Conservation (phyloP, 2,888 invertebrate genomes). For the Apodemia zela region DNA sequence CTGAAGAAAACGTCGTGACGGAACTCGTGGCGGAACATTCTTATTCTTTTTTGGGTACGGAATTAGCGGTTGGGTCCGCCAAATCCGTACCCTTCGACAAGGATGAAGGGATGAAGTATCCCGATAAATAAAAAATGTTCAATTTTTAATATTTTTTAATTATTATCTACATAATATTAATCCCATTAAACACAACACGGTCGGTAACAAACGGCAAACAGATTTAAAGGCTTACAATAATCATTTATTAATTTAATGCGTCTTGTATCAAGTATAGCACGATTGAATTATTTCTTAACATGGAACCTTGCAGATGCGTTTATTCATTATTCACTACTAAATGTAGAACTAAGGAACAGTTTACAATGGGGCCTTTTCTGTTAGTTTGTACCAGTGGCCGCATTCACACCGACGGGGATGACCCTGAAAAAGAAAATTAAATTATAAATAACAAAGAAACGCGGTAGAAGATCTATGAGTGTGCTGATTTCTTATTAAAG, state of each 20-base stretch:
- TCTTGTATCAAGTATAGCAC: conserved; percentile 39
- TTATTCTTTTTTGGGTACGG: too few species aligned
- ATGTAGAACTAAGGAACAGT: conserved; percentile 54
- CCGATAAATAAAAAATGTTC: conserved; percentile 23
- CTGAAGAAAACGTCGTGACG: too few species aligned
- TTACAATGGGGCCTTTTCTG: conserved; percentile 87
- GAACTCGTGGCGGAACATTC: too few species aligned
- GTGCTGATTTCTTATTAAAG: too few species aligned
- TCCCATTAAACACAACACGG: conserved; percentile 36
- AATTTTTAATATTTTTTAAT: conserved; percentile 32
- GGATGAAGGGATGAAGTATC: too few species aligned
- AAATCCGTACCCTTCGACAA: too few species aligned
- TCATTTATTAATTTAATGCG: conserved; percentile 28
- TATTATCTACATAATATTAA: conserved; percentile 39
- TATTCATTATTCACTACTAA: conserved; percentile 60
- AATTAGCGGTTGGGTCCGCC: too few species aligned
- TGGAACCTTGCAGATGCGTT: conserved; percentile 54
- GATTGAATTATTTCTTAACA: conserved; percentile 20
- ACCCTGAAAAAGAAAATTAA: conserved; percentile 76
- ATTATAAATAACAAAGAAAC: conserved; percentile 13
- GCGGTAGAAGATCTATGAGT: too few species aligned
- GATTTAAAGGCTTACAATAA: conserved; percentile 63
- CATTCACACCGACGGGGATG: conserved; percentile 96
- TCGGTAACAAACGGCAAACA: conserved; percentile 54
- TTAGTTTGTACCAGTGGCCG: conserved; percentile 97